phyloP scores from a whole-genome alignment of 2,797 vertebrate genomes.

The Eupleurogrammus muticus region DNA sequence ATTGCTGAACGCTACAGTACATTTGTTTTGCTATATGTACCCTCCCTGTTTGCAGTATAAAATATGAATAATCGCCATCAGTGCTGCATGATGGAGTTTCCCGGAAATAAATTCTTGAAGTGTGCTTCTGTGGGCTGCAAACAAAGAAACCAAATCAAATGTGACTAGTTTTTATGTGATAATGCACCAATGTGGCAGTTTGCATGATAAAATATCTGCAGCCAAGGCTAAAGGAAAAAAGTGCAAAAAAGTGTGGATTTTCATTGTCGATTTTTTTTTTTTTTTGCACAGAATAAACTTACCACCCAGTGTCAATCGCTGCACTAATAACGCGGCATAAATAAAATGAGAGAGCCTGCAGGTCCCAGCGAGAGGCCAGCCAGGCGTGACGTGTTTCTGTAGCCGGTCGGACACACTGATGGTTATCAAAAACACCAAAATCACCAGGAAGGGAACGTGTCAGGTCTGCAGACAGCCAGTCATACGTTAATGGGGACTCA shows the following conservation, averaged over 20 bases:
- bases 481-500: slow-evolving; percentile 1
- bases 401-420: neutral
- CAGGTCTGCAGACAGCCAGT: slow-evolving; percentile 7
- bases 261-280: slow-evolving; percentile 4
- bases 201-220: slow-evolving; percentile 33
- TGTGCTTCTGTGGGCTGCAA: neutral
- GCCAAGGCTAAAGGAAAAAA: slow-evolving; percentile 28
- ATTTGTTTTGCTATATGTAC: neutral
- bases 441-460: neutral
- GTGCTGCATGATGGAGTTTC: too few species aligned
- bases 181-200: slow-evolving; percentile 38
- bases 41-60: neutral
- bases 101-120: too few species aligned
- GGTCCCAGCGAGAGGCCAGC: too few species aligned
- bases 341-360: neutral
- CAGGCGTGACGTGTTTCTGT: neutral
- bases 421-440: neutral
- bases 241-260: neutral
- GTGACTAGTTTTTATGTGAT: neutral
- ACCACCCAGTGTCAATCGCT: neutral
- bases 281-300: too few species aligned
- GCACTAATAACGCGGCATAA: neutral
- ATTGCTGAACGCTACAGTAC: neutral
- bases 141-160: neutral
- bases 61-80: neutral